These are phyloP conservation scores for Characodon lateralis DNA, from an alignment of 2,797 vertebrate genomes.

Conservation along the genomic window DNA sequence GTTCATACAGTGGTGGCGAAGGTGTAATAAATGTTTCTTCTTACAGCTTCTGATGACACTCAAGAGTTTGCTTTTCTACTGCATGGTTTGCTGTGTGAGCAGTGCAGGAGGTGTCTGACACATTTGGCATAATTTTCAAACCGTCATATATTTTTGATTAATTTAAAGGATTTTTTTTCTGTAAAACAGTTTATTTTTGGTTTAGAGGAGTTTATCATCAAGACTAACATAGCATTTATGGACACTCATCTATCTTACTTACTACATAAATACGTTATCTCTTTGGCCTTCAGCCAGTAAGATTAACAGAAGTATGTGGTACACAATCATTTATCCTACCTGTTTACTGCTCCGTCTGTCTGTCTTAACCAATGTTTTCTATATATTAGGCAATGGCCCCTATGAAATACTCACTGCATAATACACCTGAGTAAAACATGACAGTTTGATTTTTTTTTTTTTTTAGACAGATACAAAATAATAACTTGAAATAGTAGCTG, in stretches of 20 bases:
- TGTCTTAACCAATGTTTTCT: neutral
- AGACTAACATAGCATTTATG: constrained; percentile 6
- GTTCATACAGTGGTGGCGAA: constrained; percentile 35
- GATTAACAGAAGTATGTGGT: neutral
- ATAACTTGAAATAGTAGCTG: neutral
- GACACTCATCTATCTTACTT: neutral
- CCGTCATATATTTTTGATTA: neutral
- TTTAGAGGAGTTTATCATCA: neutral
- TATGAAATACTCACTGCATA: neutral
- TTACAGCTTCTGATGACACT: constrained; percentile 26
- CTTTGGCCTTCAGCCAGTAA: constrained; percentile 1
- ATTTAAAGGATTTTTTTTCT: neutral
- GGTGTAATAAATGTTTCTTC: constrained; percentile 54
- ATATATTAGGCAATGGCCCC: neutral
- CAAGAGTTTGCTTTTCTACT: constrained; percentile 40
- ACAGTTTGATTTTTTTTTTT: neutral
- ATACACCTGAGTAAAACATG: neutral
- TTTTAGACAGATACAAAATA: neutral
- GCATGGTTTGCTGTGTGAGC: constrained; percentile 20
- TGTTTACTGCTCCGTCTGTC: neutral
- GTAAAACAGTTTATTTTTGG: neutral
- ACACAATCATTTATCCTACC: neutral
- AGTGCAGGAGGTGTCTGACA: constrained; percentile 5
- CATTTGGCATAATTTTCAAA: constrained; percentile 11
- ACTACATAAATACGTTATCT: constrained; percentile 17